Evolutionary conservation across 2,888 invertebrate genomes (phyloP), one percentile per base, ranked within the genome.

Genomic region (Eupithecia vulgata): DNA sequence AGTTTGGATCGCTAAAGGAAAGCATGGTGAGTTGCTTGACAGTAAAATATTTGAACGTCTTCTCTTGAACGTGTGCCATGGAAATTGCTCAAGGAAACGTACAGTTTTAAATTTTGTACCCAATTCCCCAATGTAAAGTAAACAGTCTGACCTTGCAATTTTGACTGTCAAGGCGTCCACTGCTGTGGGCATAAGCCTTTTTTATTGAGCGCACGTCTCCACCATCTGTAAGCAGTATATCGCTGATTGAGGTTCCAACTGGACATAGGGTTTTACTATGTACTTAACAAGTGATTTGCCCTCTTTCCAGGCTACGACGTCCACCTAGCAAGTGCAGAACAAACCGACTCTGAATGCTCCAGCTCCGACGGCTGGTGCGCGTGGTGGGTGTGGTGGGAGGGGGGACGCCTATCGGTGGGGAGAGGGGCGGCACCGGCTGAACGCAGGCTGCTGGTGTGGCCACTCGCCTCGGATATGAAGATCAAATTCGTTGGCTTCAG

Each of bases 351-450:
- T 0, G 94, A 95, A 77, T 94, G 94, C 37, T 82, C 90, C 0
- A 87, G 90, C 0, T 80, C 94, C 75, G 87, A 85, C 42, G 90
- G 95, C 0, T 96, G 96, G 94, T 95, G 95, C 75, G 95, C 96
- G 0, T 96, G 96, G 92, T 96, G 96, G 96, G 93, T 96, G n/a
- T 95, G 95, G 87, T 96, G 96, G 96, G 96, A 96, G 74, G 95
- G 95, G 0, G 95, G 95, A 0, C 87, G 93, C 13, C 86, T 96
- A 21, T 91, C 95, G 0, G 95, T 96, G 17, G 96, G 96, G 0
- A 87, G 91, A 5, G 96, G 96, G 0, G 95, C 95, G 0, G 89
- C 92, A 0, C 95, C 95, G 0, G 90, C 95, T 0, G 95, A 95
- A 78, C 87, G 95, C 34, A 91, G 95, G 6, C 88, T 96, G 13